phyloP scores from a whole-genome alignment of 2,888 invertebrate species.

The Ormyrus pomaceus region DNA sequence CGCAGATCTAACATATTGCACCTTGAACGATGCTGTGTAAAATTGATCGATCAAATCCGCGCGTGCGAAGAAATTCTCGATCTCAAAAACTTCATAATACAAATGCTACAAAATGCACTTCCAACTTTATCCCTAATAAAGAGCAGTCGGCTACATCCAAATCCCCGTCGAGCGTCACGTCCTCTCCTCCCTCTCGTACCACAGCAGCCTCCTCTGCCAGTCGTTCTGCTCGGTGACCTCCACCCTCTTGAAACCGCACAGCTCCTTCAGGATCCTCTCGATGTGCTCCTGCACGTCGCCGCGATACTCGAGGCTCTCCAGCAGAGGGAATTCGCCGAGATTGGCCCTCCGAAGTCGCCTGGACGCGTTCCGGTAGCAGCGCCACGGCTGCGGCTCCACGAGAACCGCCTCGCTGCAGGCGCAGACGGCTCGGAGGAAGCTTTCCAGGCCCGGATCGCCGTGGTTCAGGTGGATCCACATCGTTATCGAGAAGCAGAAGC shows the following conservation, averaged over 20 bases:
- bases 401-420: constrained; percentile 79
- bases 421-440: constrained; percentile 80
- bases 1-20: too few relatives aligned
- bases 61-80: too few relatives aligned
- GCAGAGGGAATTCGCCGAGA: constrained; percentile 79
- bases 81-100: too few relatives aligned
- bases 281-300: constrained; percentile 81
- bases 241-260: constrained; percentile 77
- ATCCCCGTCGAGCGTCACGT: too few relatives aligned
- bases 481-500: constrained; percentile 89
- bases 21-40: too few relatives aligned
- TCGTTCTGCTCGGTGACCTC: constrained; percentile 79
- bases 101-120: too few relatives aligned
- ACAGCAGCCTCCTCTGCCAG: constrained; percentile 84
- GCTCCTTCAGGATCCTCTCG: constrained; percentile 76
- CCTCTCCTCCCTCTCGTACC: constrained; percentile 72
- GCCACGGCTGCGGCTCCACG: constrained; percentile 91
- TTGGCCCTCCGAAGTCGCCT: constrained; percentile 83
- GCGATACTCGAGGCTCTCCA: constrained; percentile 79
- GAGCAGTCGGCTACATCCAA: too few relatives aligned
- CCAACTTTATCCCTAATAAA: too few relatives aligned
- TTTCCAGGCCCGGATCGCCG: constrained; percentile 84
- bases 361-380: constrained; percentile 87
- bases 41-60: too few relatives aligned
- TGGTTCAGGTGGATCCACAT: constrained; percentile 95